These are phyloP conservation scores for Ditula angustiorana DNA, from an alignment of 2,888 invertebrate genomes.

Conservation along the genomic window DNA sequence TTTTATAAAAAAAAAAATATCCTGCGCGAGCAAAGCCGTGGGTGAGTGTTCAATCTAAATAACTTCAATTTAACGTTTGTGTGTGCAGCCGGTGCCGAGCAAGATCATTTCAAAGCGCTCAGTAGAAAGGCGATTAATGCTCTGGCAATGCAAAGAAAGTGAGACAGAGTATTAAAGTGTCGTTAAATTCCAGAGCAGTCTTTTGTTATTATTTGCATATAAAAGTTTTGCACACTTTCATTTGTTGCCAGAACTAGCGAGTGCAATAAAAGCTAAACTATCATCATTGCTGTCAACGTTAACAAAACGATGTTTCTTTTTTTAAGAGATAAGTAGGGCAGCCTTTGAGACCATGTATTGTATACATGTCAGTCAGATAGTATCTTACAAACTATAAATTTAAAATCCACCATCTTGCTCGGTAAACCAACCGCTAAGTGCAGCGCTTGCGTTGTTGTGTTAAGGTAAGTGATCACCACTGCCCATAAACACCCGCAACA, in stretches of 20 bases:
- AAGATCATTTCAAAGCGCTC: conserved; percentile 17
- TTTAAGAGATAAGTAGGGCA: too few relatives aligned
- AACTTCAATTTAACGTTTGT: conserved; percentile 6
- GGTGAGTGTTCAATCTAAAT: background rate
- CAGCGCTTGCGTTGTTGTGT: too few relatives aligned
- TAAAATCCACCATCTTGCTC: too few relatives aligned
- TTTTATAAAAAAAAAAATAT: too few relatives aligned
- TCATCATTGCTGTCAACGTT: background rate
- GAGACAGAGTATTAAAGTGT: conserved; percentile 18
- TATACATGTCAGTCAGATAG: too few relatives aligned
- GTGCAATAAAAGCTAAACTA: background rate
- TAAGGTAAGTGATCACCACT: too few relatives aligned
- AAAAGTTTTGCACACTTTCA: conserved; percentile 7
- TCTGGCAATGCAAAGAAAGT: conserved; percentile 27
- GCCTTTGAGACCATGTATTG: too few relatives aligned
- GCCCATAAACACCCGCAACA: too few relatives aligned
- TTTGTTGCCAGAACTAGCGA: background rate
- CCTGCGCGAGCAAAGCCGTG: too few relatives aligned
- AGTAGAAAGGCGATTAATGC: conserved; percentile 28
- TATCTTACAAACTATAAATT: too few relatives aligned
- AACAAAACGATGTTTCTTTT: too few relatives aligned
- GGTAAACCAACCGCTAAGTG: too few relatives aligned
- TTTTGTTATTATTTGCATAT: conserved; percentile 30
- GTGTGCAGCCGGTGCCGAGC: background rate
- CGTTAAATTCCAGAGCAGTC: background rate